Percentiles rank a stretch among this genome's conserved stretches.
These are phyloP conservation scores for Eptesicus fuscus DNA, from an alignment of 2,113 vertebrate species.

Conservation along the genomic window DNA sequence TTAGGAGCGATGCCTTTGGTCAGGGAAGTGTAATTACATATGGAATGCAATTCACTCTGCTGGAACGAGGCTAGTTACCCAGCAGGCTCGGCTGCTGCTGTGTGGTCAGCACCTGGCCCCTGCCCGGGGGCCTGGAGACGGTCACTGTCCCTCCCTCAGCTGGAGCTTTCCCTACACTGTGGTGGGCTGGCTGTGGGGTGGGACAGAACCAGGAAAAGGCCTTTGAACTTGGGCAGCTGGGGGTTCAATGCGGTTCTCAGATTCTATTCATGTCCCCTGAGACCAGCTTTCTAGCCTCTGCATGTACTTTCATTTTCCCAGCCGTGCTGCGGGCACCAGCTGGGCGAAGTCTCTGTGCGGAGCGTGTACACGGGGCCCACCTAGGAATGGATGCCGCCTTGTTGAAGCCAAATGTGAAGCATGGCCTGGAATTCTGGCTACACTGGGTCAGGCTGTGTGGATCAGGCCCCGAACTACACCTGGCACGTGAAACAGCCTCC, in stretches of 20 bases:
- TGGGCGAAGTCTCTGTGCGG: background rate
- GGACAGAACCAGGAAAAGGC: background rate
- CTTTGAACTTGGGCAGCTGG: background rate
- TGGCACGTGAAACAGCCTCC: background rate
- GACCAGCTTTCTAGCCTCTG: background rate
- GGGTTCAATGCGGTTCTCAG: background rate
- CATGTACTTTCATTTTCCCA: background rate
- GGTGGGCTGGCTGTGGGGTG: background rate
- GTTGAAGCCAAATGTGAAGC: background rate
- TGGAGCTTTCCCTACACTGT: background rate
- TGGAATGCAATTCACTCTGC: background rate
- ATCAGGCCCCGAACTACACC: background rate
- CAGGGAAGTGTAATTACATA: background rate
- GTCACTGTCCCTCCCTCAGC: background rate
- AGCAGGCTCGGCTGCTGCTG: background rate
- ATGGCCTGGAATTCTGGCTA: background rate
- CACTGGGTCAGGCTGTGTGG: background rate
- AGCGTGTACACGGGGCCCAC: background rate
- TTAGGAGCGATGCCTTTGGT: background rate
- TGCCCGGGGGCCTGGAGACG: background rate
- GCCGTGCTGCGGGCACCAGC: background rate
- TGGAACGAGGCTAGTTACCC: background rate
- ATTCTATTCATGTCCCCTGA: background rate
- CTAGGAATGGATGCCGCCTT: background rate
- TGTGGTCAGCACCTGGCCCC: background rate